phyloP scores from a whole-genome alignment of 2,797 vertebrate genomes.

The Octomys mimax region DNA sequence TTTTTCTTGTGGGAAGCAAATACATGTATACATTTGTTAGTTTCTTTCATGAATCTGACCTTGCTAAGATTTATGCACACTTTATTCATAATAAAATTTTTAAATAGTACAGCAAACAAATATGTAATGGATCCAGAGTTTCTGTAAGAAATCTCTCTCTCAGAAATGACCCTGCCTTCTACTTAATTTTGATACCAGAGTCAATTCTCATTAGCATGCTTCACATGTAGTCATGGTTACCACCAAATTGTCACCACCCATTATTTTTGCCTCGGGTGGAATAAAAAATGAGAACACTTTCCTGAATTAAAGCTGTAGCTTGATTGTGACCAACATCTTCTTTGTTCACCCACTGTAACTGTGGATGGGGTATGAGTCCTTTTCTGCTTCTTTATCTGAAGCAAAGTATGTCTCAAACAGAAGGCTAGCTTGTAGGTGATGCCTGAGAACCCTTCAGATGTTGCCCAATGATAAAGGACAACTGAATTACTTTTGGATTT shows the following conservation, averaged over 20 bases:
- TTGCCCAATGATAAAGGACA: background rate
- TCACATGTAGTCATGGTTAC: background rate
- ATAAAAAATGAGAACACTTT: background rate
- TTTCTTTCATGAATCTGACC: background rate
- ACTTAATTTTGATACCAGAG: background rate
- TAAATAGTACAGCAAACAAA: slow-evolving; percentile 36
- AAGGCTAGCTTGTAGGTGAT: background rate
- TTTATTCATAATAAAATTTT: slow-evolving; percentile 27
- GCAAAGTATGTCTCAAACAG: background rate
- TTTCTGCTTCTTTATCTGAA: background rate
- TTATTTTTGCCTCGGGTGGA: background rate
- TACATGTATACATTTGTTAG: background rate
- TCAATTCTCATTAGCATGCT: background rate
- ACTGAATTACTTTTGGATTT: background rate
- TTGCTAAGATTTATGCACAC: background rate
- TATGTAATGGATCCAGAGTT: background rate
- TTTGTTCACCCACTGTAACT: background rate
- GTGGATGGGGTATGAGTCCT: background rate
- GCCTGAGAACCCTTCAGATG: background rate
- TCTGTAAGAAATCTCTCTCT: background rate
- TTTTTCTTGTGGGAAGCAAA: slow-evolving; percentile 3
- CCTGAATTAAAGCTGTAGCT: background rate
- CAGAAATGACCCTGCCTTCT: background rate
- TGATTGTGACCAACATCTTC: background rate
- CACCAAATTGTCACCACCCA: background rate